These are phyloP conservation scores for Mylabris sibirica DNA, from an alignment of 2,888 invertebrate species.

Conservation along the genomic window DNA sequence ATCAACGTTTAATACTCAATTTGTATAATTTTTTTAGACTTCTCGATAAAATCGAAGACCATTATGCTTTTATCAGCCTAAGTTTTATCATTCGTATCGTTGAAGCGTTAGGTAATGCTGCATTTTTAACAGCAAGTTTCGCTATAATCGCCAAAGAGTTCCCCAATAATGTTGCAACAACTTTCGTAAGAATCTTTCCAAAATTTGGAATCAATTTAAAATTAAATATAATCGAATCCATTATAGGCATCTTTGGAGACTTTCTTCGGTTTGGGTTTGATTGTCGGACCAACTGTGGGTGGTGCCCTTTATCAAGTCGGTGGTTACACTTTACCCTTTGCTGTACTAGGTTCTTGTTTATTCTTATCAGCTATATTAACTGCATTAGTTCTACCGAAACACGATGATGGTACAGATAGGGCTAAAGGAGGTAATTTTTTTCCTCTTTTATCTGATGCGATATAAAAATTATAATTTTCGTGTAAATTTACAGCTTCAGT, in stretches of 20 bases:
- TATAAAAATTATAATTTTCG: conserved; percentile 9
- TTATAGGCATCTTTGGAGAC: conserved; percentile 81
- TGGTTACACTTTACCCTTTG: conserved; percentile 83
- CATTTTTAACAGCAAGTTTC: conserved; percentile 85
- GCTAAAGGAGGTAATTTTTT: conserved; percentile 68
- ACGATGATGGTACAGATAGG: conserved; percentile 66
- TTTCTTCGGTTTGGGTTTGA: conserved; percentile 86
- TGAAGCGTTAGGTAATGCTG: conserved; percentile 87
- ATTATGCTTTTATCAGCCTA: conserved; percentile 76
- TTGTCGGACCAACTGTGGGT: conserved; percentile 90
- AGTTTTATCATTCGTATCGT: conserved; percentile 82
- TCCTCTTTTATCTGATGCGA: not conserved
- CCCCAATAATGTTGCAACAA: conserved; percentile 83
- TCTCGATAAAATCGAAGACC: conserved; percentile 74
- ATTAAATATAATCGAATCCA: not conserved
- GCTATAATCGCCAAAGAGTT: conserved; percentile 89
- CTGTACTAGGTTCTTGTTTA: conserved; percentile 77
- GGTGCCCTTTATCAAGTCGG: conserved; percentile 82
- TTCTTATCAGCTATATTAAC: conserved; percentile 80
- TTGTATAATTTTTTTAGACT: conserved; percentile 63
- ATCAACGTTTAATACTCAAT: conserved; percentile 15
- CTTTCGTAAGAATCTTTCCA: conserved; percentile 75
- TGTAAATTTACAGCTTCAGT: conserved; percentile 68
- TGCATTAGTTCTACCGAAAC: conserved; percentile 74
- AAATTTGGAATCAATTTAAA: conserved; percentile 1